A percentile compares a stretch with the other conserved stretches of the same genome.
Conservation (phyloP, 2,888 invertebrate genomes). For the Glyphotaelius pellucidus region DNA sequence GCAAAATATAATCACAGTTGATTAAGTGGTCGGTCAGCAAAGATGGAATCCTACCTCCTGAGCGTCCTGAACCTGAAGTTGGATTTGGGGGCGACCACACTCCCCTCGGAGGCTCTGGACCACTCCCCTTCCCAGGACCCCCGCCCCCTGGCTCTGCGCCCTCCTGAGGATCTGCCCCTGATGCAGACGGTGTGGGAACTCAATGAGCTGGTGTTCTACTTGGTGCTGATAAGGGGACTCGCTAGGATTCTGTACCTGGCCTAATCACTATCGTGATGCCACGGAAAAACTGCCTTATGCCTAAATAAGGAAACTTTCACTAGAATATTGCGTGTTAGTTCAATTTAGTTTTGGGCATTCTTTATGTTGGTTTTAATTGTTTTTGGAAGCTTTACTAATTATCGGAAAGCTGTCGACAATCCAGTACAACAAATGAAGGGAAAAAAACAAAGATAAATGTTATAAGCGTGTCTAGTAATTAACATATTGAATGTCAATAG, state of each 20-base stretch:
- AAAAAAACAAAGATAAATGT: too few species aligned
- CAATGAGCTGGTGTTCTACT: neutral
- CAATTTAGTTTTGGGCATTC: neutral
- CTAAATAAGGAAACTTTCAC: neutral
- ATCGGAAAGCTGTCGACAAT: too few species aligned
- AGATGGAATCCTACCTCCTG: conserved; percentile 1
- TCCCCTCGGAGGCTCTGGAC: neutral
- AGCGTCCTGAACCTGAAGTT: neutral
- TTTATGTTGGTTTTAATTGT: too few species aligned
- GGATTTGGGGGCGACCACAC: neutral
- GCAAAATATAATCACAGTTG: neutral
- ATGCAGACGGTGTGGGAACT: conserved; percentile 8
- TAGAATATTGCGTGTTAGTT: neutral
- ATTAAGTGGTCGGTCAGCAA: neutral
- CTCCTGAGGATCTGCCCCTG: neutral
- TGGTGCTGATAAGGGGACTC: neutral
- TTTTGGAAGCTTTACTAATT: too few species aligned
- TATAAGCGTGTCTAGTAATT: too few species aligned
- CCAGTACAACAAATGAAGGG: too few species aligned
- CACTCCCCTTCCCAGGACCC: neutral
- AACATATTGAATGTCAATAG: too few species aligned
- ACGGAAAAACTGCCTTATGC: neutral
- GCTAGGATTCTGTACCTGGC: neutral
- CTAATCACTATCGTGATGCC: neutral
- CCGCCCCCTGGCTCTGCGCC: neutral